A percentile compares a stretch with the other conserved stretches of the same genome.
phyloP scores from a whole-genome alignment of 2,797 vertebrate species.

The Poeciliopsis paucimaculata region DNA sequence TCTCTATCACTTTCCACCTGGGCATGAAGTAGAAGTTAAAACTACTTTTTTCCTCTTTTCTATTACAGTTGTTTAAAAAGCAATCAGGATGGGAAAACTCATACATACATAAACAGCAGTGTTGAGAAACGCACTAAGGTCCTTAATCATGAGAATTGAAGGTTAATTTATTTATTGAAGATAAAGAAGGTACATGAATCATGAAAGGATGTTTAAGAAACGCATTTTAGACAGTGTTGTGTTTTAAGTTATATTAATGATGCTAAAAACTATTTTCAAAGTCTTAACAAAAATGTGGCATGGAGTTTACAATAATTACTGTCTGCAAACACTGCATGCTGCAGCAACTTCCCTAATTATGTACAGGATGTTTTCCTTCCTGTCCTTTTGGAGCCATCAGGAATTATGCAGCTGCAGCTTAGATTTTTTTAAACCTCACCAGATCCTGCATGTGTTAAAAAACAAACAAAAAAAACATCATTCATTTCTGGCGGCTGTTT shows the following conservation, averaged over 20 bases:
- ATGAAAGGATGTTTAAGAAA: background rate
- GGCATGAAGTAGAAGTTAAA: background rate
- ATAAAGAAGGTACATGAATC: background rate
- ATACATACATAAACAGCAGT: background rate
- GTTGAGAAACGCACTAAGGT: background rate
- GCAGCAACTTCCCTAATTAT: constrained; percentile 38
- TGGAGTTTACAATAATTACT: background rate
- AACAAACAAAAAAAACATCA: background rate
- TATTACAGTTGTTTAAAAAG: background rate
- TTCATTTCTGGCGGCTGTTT: constrained; percentile 1
- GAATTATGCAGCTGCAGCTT: constrained; percentile 5
- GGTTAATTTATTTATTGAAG: background rate
- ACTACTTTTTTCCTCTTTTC: background rate
- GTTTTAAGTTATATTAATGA: background rate
- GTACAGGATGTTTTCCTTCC: constrained; percentile 23
- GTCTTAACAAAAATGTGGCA: background rate
- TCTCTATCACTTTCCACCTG: background rate
- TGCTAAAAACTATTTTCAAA: background rate
- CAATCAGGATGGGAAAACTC: background rate
- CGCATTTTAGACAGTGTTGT: background rate
- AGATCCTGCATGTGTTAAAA: constrained; percentile 6
- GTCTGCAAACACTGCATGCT: constrained; percentile 8
- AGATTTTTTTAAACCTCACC: background rate
- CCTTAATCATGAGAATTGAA: background rate
- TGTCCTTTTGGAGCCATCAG: constrained; percentile 12